Conservation (phyloP, 2,888 invertebrate genomes). For the Philereme transversata region DNA sequence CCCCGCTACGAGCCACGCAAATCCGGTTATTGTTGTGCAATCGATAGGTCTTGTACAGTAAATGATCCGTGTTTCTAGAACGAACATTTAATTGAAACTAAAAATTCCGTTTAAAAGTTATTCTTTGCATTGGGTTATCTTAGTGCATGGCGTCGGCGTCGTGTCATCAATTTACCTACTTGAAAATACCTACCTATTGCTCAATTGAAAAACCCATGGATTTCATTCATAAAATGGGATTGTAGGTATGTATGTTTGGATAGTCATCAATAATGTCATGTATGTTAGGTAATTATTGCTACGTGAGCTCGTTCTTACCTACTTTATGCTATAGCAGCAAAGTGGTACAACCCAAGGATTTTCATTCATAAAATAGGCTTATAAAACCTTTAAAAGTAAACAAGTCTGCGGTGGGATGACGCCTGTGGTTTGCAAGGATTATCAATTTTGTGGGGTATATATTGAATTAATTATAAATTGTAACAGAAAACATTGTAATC, state of each 20-base stretch:
- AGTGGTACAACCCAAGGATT: slow-evolving; percentile 66
- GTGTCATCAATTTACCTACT: slow-evolving; percentile 1
- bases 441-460: slow-evolving; percentile 14
- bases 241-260: slow-evolving; percentile 3
- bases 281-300: background rate
- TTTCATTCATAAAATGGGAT: slow-evolving; percentile 14
- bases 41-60: slow-evolving; percentile 70
- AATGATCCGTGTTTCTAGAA: slow-evolving; percentile 56
- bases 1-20: slow-evolving; percentile 49
- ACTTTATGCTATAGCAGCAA: slow-evolving; percentile 12
- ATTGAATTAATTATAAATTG: slow-evolving; percentile 19
- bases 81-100: slow-evolving; percentile 14
- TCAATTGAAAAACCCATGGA: slow-evolving; percentile 10
- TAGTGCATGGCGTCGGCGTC: background rate
- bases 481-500: slow-evolving; percentile 23
- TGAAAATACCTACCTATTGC: background rate
- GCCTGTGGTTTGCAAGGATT: slow-evolving; percentile 22
- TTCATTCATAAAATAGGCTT: slow-evolving; percentile 64
- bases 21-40: slow-evolving; percentile 79
- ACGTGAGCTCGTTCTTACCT: background rate
- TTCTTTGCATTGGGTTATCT: background rate
- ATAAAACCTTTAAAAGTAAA: slow-evolving; percentile 61
- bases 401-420: slow-evolving; percentile 53
- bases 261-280: slow-evolving; percentile 1
- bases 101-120: background rate